phyloP scores from a whole-genome alignment of 2,797 vertebrate genomes.

The Vireo griseus region DNA sequence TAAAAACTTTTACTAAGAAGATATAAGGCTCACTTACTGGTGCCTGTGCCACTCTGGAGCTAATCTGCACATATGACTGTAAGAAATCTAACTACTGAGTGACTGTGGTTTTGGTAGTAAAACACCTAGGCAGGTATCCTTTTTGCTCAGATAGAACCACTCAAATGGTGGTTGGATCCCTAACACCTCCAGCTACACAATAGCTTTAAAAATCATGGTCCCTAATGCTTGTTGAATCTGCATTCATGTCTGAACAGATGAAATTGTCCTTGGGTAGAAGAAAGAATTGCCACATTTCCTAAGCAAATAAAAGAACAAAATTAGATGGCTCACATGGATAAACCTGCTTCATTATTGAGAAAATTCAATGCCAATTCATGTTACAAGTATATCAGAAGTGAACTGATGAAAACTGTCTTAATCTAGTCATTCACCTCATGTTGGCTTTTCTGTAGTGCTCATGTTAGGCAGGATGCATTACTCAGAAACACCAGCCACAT shows the following conservation, averaged over 20 bases:
- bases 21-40: neutral
- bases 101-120: neutral
- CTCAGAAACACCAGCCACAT: neutral
- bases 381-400: neutral
- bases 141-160: neutral
- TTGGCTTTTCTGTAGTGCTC: neutral
- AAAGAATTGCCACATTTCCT: neutral
- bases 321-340: neutral
- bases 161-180: neutral
- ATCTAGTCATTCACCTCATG: neutral
- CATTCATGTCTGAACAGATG: neutral
- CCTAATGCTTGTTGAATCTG: neutral
- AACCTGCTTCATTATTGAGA: neutral
- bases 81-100: neutral
- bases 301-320: conserved; percentile 3
- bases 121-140: neutral
- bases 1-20: neutral
- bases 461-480: neutral
- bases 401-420: neutral
- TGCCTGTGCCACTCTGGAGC: neutral
- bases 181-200: neutral
- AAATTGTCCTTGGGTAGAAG: neutral
- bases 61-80: neutral
- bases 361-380: neutral
- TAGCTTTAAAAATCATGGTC: neutral